Evolutionary conservation across 2,113 vertebrate genomes (phyloP).

Genomic region (Apistogramma diplotaenia): DNA sequence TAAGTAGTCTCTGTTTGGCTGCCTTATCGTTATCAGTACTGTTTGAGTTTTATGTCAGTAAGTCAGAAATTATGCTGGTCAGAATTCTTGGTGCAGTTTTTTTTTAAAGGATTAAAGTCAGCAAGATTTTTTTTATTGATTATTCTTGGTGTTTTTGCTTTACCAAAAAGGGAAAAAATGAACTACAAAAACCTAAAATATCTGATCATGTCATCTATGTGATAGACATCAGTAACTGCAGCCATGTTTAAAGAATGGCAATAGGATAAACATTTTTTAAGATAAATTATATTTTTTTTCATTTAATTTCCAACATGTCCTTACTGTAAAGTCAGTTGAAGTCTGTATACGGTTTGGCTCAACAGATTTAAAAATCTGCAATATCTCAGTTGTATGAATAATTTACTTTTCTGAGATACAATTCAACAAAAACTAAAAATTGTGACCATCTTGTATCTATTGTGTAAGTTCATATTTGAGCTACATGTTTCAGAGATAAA

Average conservation of each 20-base stretch:
- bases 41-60: slow-evolving; percentile 33
- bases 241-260: background rate
- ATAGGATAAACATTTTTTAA: background rate
- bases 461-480: slow-evolving; percentile 34
- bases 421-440: slow-evolving; percentile 7
- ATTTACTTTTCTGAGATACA: slow-evolving; percentile 19
- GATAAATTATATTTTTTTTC: background rate
- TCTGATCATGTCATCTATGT: background rate
- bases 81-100: slow-evolving; percentile 39
- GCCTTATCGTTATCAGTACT: slow-evolving; percentile 68
- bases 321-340: background rate
- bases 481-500: slow-evolving; percentile 20
- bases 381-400: background rate
- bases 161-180: background rate
- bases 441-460: slow-evolving; percentile 29
- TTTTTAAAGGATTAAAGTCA: background rate
- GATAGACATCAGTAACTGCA: slow-evolving; percentile 22
- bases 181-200: background rate
- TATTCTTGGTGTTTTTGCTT: background rate
- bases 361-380: slow-evolving; percentile 11
- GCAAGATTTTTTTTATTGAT: background rate
- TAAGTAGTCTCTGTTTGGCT: slow-evolving; percentile 54
- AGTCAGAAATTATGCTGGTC: slow-evolving; percentile 30
- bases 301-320: background rate
- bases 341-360: slow-evolving; percentile 6